Base-by-base conservation (phyloP, 2,797 vertebrate species). In the Syncerus caffer region DNA sequence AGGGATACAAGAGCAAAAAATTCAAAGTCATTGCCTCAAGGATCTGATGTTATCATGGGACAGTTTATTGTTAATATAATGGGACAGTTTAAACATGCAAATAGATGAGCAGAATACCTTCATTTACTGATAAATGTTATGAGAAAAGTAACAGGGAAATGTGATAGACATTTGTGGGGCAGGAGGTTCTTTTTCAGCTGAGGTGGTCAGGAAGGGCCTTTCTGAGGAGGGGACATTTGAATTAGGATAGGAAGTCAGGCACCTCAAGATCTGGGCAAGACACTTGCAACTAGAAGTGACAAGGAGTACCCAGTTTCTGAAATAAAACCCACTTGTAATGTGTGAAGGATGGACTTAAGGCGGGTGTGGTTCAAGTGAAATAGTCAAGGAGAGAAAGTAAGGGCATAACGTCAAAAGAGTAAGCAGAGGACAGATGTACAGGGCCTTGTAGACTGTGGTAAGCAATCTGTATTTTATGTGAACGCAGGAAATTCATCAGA, bases 71-170 rank as follows among this genome's bases (percentile, higher is more conserved):
- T 42, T 74, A 74, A 74, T 42, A 38, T 74, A 42, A 42, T 74
- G 67, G 34, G 60, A 86, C 11, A 89, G 13, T 64, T 74, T 74
- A 57, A 88, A 82, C 21, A 83, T 90, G 38, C 19, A 93, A 58
- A 53, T 47, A 2, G 23, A 58, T 76, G 34, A 31, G 92, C 17
- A 55, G 23, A 89, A 47, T 84, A 53, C 74, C 31, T 84, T 84
- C 21, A 87, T 53, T 87, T 60, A 53, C 34, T 87, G 7, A 34
- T 8, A 62, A 76, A 15, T 51, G 19, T 8, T 91, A 5, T 50
- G 29, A 89, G 78, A 60, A 47, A 97, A 80, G 95, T 29, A 31
- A 93, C 88, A 84, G 55, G 57, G 38, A 95, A 83, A 74, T 58
- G 7, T 58, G 14, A 94, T 21, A 55, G 31, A 3, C 29, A 47